Evolutionary conservation across 2,888 invertebrate genomes (phyloP).

Genomic region (Drosophila nr. fundita): DNA sequence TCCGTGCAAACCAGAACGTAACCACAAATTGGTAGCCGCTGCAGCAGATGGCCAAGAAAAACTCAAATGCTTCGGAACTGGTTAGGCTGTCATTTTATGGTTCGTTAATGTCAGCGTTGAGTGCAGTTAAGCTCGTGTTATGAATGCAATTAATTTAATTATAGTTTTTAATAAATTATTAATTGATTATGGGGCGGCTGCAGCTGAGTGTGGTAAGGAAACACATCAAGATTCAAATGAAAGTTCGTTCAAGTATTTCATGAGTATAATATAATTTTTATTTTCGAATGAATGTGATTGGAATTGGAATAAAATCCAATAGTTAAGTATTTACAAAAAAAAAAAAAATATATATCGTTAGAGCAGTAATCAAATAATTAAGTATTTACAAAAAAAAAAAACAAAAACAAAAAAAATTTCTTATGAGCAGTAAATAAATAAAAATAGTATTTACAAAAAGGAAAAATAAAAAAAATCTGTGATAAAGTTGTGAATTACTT

Average conservation of each 20-base stretch:
- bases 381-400: conserved; percentile 29
- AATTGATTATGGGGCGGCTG: conserved; percentile 31
- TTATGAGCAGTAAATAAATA: conserved; percentile 21
- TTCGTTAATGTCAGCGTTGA: conserved; percentile 60
- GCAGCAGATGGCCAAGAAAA: conserved; percentile 14
- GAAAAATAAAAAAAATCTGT: background rate
- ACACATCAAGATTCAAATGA: background rate
- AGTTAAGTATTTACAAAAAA: conserved; percentile 29
- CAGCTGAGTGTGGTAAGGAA: background rate
- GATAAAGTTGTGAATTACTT: background rate
- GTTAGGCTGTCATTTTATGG: conserved; percentile 63
- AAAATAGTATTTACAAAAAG: conserved; percentile 45
- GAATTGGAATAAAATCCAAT: background rate
- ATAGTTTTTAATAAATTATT: conserved; percentile 57
- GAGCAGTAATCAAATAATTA: conserved; percentile 18
- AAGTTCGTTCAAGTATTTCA: background rate
- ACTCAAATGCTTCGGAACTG: conserved; percentile 48
- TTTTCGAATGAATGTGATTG: background rate
- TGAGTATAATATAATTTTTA: conserved; percentile 3
- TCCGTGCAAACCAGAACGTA: conserved; percentile 19
- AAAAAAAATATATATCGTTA: background rate
- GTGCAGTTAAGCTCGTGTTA: conserved; percentile 34
- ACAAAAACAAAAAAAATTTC: background rate
- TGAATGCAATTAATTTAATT: conserved; percentile 37
- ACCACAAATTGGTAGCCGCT: conserved; percentile 14